Evolutionary conservation across 2,888 invertebrate species (phyloP).

Genomic region (Diloba caeruleocephala): DNA sequence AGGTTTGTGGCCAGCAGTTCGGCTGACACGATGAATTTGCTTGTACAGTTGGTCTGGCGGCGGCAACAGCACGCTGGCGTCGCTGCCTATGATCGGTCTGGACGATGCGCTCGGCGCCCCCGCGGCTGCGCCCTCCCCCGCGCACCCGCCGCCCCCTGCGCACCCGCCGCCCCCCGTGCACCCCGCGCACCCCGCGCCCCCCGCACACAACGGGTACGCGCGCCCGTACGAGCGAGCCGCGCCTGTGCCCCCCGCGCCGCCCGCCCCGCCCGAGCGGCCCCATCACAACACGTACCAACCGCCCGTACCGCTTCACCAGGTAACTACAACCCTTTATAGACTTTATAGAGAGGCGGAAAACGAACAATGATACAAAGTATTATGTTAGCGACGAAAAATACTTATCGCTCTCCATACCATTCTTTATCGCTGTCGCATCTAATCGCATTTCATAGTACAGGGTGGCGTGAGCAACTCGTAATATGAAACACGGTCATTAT

Average conservation of each 20-base stretch:
- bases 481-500: no score
- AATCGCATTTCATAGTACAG: no score
- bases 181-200: conserved; percentile 1
- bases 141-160: not conserved
- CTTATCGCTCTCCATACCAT: no score
- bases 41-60: conserved; percentile 90
- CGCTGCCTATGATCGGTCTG: conserved; percentile 93
- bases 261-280: conserved; percentile 2
- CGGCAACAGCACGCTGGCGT: conserved; percentile 92
- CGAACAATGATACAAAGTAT: no score
- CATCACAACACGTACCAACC: conserved; percentile 14
- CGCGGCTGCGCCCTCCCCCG: conserved; percentile 30
- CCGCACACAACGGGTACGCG: not conserved
- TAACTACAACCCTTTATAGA: no score
- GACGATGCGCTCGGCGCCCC: conserved; percentile 85
- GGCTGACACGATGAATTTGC: no score
- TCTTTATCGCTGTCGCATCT: no score
- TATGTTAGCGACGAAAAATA: no score
- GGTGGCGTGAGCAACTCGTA: no score
- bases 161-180: not conserved
- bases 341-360: no score
- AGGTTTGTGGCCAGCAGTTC: no score
- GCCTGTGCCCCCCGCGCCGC: conserved; percentile 5
- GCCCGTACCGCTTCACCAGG: conserved; percentile 32
- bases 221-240: conserved; percentile 3